phyloP scores from a whole-genome alignment of 2,113 vertebrate genomes.

The Pollimyrus isidori region DNA sequence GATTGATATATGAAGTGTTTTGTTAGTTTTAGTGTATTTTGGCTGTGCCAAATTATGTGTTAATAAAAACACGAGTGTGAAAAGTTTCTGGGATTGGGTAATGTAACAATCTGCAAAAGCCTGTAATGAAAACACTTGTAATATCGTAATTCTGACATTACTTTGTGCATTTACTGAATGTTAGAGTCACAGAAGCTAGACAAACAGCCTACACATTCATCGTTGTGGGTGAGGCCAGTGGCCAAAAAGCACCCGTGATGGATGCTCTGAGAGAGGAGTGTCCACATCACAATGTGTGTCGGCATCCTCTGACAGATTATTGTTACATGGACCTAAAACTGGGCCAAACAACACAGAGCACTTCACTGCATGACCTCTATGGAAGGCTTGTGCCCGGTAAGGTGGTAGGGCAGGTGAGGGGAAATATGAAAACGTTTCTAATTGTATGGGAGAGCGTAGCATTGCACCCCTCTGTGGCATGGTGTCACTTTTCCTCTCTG shows the following conservation, averaged over 20 bases:
- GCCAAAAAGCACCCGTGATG: not conserved
- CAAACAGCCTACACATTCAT: not conserved
- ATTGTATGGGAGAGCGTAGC: not conserved
- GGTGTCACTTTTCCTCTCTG: not conserved
- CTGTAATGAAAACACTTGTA: not conserved
- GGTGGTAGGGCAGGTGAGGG: not conserved
- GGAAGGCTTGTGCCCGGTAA: not conserved
- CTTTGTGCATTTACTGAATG: not conserved
- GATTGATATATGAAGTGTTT: not conserved
- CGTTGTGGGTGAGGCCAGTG: not conserved
- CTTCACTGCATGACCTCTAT: not conserved
- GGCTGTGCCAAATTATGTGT: not conserved
- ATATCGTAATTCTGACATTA: not conserved
- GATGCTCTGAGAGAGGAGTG: not conserved
- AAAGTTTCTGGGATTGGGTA: not conserved
- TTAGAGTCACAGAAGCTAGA: not conserved
- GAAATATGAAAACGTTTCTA: not conserved
- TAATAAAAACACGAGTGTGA: not conserved
- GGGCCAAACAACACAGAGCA: not conserved
- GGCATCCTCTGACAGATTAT: not conserved
- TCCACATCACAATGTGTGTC: not conserved
- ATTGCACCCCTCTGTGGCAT: not conserved
- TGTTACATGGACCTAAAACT: not conserved
- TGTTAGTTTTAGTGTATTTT: not conserved
- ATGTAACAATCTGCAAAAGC: not conserved